phyloP scores from a whole-genome alignment of 2,888 invertebrate genomes.

The Dasypolia templi region DNA sequence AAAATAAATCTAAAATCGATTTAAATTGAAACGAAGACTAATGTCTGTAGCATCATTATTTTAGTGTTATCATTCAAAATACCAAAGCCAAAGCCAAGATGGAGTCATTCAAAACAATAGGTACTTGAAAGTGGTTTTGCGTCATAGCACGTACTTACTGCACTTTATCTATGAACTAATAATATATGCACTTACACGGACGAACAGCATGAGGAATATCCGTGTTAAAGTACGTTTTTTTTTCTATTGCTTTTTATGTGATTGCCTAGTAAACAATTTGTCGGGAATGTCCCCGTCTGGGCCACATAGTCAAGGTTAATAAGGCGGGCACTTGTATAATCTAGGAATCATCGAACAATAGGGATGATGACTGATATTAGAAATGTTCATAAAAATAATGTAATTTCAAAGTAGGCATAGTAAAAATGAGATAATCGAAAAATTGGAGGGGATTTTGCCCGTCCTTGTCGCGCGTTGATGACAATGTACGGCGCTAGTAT shows the following conservation, averaged over 20 bases:
- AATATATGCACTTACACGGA: not conserved
- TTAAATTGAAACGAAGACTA: not conserved
- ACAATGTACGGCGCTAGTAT: no score
- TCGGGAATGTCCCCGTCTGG: conserved; percentile 18
- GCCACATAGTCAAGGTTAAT: conserved; percentile 8
- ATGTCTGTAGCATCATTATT: not conserved
- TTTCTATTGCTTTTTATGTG: conserved; percentile 17
- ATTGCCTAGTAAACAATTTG: conserved; percentile 14
- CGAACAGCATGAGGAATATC: conserved; percentile 34
- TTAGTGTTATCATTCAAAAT: not conserved
- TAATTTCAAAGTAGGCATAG: no score
- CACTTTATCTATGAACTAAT: conserved; percentile 10
- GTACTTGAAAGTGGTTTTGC: conserved; percentile 22
- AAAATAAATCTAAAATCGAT: not conserved
- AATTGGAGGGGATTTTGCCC: no score
- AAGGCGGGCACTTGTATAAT: not conserved
- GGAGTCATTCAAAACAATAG: conserved; percentile 26
- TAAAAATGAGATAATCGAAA: no score
- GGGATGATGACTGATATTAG: no score
- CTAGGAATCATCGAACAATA: not conserved
- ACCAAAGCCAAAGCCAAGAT: not conserved
- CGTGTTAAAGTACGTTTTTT: conserved; percentile 24
- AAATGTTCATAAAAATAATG: no score
- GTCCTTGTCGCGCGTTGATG: no score
- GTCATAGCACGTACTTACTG: conserved; percentile 9